Evolutionary conservation across 2,113 vertebrate species (phyloP).

Genomic region (Potamarius usumacintae): DNA sequence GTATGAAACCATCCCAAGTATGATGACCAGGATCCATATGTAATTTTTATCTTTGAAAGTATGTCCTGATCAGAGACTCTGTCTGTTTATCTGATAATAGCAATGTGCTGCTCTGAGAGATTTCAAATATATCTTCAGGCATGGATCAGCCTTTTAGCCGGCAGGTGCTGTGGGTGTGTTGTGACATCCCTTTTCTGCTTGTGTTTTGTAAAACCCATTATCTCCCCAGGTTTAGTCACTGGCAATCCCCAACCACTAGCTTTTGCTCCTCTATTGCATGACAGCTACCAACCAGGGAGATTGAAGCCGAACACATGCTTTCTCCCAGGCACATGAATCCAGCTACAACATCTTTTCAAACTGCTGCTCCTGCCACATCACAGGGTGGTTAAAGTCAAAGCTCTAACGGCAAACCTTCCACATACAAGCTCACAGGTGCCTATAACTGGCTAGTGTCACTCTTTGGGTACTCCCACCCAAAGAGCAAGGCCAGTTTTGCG

Average conservation of each 20-base stretch:
- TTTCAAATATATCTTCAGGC: too few relatives aligned
- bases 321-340: not conserved
- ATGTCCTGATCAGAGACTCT: not conserved
- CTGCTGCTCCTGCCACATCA: not conserved
- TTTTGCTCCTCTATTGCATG: not conserved
- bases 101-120: not conserved
- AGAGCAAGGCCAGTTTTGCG: not conserved
- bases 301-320: not conserved
- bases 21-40: not conserved
- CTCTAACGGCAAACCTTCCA: not conserved
- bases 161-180: constrained; percentile 65
- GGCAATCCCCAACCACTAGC: not conserved
- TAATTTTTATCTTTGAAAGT: not conserved
- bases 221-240: not conserved
- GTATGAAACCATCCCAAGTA: not conserved
- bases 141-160: too few relatives aligned
- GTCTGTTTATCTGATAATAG: not conserved
- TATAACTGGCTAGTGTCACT: not conserved
- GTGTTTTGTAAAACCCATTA: not conserved
- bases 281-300: not conserved
- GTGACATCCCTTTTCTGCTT: constrained; percentile 40
- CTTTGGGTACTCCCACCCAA: not conserved
- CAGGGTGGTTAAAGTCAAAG: not conserved
- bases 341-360: not conserved
- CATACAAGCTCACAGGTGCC: not conserved